phyloP scores from a whole-genome alignment of 2,888 invertebrate species.

The Oscheius sp. region DNA sequence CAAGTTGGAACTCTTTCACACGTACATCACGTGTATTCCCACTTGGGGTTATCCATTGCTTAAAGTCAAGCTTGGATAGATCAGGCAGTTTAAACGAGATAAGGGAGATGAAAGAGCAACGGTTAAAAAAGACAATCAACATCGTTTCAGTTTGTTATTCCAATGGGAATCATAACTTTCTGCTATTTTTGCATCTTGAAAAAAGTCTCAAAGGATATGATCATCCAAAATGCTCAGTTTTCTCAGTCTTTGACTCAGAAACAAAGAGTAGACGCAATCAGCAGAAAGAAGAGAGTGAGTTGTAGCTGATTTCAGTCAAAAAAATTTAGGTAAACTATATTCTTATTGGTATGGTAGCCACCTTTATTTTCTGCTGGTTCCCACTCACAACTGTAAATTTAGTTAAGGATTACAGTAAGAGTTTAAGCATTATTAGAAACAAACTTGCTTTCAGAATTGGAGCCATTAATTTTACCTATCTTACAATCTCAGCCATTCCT shows the following conservation, averaged over 20 bases:
- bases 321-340: conserved; percentile 55
- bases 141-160: conserved; percentile 63
- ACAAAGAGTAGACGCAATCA: conserved; percentile 65
- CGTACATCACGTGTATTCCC: conserved; percentile 2
- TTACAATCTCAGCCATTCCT: conserved; percentile 65
- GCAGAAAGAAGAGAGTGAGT: conserved; percentile 55
- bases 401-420: conserved; percentile 67
- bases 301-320: background rate
- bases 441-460: conserved; percentile 52
- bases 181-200: conserved; percentile 68
- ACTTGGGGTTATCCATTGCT: background rate
- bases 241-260: conserved; percentile 62
- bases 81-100: background rate
- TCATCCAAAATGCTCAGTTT: conserved; percentile 67
- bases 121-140: background rate
- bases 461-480: conserved; percentile 60
- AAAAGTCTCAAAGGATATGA: conserved; percentile 68
- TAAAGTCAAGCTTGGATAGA: background rate
- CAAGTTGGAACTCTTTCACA: background rate
- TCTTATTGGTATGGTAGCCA: conserved; percentile 81
- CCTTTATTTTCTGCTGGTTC: conserved; percentile 68
- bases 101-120: background rate
- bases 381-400: conserved; percentile 68
- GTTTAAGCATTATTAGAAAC: background rate
- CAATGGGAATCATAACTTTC: conserved; percentile 68